phyloP scores from a whole-genome alignment of 2,888 invertebrate species.

The Drepana falcataria region DNA sequence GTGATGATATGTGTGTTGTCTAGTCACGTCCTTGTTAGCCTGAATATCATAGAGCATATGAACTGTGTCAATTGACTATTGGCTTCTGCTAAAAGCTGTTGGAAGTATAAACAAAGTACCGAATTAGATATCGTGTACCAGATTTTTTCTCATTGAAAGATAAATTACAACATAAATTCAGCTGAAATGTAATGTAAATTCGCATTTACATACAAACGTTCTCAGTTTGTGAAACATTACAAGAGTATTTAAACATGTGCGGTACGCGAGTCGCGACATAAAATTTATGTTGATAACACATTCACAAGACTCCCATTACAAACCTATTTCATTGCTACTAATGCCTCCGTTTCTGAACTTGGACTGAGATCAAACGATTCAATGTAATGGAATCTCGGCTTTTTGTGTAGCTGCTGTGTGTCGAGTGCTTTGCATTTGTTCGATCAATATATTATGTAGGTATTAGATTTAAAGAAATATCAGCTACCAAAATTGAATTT shows the following conservation, averaged over 20 bases:
- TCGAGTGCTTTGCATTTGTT: not conserved
- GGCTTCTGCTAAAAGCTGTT: not conserved
- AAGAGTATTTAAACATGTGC: constrained; percentile 19
- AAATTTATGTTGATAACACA: constrained; percentile 1
- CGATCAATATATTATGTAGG: not conserved
- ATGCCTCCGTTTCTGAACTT: constrained; percentile 17
- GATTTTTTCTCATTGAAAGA: constrained; percentile 8
- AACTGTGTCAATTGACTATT: not conserved
- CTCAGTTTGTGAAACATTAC: constrained; percentile 22
- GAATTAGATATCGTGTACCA: not conserved
- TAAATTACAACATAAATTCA: constrained; percentile 29
- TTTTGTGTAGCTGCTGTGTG: not conserved
- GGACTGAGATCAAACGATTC: constrained; percentile 27
- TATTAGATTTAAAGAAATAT: not conserved
- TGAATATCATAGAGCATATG: constrained; percentile 1
- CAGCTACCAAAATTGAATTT: too few relatives aligned
- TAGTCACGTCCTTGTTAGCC: too few relatives aligned
- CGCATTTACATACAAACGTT: constrained; percentile 5
- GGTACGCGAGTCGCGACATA: constrained; percentile 11
- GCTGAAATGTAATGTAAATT: constrained; percentile 4
- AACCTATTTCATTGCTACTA: constrained; percentile 14
- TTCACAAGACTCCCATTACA: constrained; percentile 10
- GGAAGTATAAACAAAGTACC: not conserved
- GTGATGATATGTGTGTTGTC: too few relatives aligned
- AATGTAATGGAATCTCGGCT: not conserved